Percentiles rank a stretch among this genome's conserved stretches.
These are phyloP conservation scores for Ellobium chinense DNA, from an alignment of 2,888 invertebrate genomes.

Conservation along the genomic window DNA sequence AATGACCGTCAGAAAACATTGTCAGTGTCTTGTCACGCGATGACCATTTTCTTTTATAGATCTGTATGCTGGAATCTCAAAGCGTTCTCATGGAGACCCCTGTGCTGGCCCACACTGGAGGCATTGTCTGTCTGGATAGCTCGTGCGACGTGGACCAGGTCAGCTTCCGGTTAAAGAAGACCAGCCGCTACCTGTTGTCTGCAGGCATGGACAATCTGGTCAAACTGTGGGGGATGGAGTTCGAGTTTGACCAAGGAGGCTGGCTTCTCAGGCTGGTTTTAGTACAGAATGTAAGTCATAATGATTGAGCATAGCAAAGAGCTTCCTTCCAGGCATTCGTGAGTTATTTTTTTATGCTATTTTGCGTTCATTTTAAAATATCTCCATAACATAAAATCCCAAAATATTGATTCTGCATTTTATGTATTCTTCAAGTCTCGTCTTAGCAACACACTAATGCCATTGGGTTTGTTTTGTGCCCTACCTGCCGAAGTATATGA, in stretches of 20 bases:
- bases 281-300: conserved; percentile 37
- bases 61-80: conserved; percentile 37
- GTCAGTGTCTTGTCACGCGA: too few relatives aligned
- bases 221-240: conserved; percentile 60
- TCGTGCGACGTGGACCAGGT: conserved; percentile 45
- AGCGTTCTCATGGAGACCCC: conserved; percentile 49
- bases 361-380: too few relatives aligned
- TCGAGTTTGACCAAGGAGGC: conserved; percentile 3
- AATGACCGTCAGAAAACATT: too few relatives aligned
- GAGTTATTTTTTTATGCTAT: too few relatives aligned
- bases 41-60: conserved; percentile 15
- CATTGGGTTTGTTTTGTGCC: too few relatives aligned
- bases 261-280: conserved; percentile 17
- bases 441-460: too few relatives aligned
- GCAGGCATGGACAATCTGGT: conserved; percentile 62
- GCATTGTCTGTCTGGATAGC: conserved; percentile 55
- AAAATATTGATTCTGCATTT: too few relatives aligned
- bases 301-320: not conserved
- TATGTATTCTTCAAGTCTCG: too few relatives aligned
- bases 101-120: conserved; percentile 64
- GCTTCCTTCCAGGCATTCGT: not conserved
- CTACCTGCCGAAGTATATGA: too few relatives aligned
- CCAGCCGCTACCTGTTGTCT: conserved; percentile 55
- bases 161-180: conserved; percentile 45
- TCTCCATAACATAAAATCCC: too few relatives aligned